These are phyloP conservation scores for Tachystola acroxantha DNA, from an alignment of 2,888 invertebrate genomes.

Conservation along the genomic window DNA sequence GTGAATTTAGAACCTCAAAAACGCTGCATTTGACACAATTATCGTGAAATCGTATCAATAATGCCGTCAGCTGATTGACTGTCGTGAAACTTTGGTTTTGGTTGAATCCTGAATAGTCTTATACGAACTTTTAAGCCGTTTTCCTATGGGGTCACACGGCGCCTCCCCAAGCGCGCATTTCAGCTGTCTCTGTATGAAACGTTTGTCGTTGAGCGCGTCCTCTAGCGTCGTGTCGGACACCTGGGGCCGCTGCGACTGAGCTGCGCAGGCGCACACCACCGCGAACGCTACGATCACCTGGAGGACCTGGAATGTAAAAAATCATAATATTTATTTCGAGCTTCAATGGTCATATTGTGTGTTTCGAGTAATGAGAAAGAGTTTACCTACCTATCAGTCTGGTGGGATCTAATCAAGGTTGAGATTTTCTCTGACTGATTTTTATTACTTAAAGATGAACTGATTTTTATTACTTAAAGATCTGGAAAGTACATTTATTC, in stretches of 20 bases:
- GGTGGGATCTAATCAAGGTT: too few species aligned
- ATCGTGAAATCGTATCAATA: too few species aligned
- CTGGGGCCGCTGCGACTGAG: conserved; percentile 44
- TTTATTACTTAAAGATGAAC: too few species aligned
- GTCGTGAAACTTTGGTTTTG: too few species aligned
- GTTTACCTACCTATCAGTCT: too few species aligned
- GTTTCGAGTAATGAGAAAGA: neutral
- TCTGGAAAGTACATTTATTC: too few species aligned
- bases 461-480: too few species aligned
- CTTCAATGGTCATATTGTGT: neutral
- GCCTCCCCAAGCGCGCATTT: conserved; percentile 86
- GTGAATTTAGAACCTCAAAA: too few species aligned
- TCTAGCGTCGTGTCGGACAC: conserved; percentile 83
- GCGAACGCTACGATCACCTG: conserved; percentile 33
- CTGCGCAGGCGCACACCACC: conserved; percentile 33
- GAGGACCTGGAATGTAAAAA: conserved; percentile 41
- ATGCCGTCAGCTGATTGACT: too few species aligned
- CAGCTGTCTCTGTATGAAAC: conserved; percentile 84
- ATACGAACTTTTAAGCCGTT: conserved; percentile 84
- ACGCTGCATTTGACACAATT: too few species aligned
- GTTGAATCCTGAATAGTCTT: too few species aligned
- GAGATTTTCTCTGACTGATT: too few species aligned
- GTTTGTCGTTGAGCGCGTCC: conserved; percentile 82
- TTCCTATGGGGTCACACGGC: conserved; percentile 85
- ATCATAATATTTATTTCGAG: neutral